A percentile compares a stretch with the other conserved stretches of the same genome.
Conservation (phyloP, 2,888 invertebrate genomes). For the Pristionchus mayeri region DNA sequence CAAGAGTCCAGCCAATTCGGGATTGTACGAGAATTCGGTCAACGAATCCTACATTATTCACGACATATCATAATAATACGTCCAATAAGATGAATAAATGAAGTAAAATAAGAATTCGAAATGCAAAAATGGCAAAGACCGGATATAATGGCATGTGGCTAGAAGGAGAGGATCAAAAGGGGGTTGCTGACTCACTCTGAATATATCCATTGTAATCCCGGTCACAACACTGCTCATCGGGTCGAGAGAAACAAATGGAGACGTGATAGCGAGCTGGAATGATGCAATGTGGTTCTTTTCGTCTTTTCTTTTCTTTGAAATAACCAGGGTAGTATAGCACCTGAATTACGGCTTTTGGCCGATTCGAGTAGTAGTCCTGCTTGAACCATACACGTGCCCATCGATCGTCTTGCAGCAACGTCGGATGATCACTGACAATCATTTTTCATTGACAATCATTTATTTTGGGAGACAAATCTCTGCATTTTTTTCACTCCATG, state of each 20-base stretch:
- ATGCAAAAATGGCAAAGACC: too few relatives aligned
- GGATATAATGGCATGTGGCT: too few relatives aligned
- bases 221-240: background rate
- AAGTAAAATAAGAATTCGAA: too few relatives aligned
- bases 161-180: too few relatives aligned
- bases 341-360: slow-evolving; percentile 86
- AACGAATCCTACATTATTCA: slow-evolving; percentile 84
- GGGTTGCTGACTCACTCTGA: background rate
- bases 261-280: background rate
- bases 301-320: too few relatives aligned
- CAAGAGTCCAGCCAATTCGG: slow-evolving; percentile 89
- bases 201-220: background rate
- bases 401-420: slow-evolving; percentile 83
- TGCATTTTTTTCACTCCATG: too few relatives aligned
- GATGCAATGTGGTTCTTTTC: too few relatives aligned
- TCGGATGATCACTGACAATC: slow-evolving; percentile 55
- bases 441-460: too few relatives aligned
- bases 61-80: background rate
- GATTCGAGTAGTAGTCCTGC: slow-evolving; percentile 90
- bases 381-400: slow-evolving; percentile 92
- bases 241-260: slow-evolving; percentile 23
- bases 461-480: too few relatives aligned
- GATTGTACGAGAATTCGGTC: slow-evolving; percentile 93
- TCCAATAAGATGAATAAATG: too few relatives aligned
- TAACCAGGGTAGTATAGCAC: too few relatives aligned